Percentiles rank a stretch among this genome's conserved stretches.
Evolutionary conservation across 2,797 vertebrate species (phyloP).

Genomic region (Cynopterus sphinx): DNA sequence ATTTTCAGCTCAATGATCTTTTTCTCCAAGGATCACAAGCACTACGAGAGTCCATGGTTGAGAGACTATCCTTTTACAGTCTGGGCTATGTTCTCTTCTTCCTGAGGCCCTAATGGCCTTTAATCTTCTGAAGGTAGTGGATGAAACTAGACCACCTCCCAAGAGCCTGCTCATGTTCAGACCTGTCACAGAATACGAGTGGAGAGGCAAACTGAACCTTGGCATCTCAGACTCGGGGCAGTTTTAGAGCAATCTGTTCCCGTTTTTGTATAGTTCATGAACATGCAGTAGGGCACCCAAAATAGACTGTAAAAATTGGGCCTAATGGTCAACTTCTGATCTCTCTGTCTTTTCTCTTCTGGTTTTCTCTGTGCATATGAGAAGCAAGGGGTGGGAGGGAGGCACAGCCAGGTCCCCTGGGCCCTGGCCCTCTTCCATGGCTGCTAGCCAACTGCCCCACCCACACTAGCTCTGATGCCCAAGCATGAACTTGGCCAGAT

Average conservation of each 20-base stretch:
- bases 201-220: background rate
- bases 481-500: background rate
- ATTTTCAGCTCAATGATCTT: background rate
- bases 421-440: background rate
- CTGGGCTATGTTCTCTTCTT: background rate
- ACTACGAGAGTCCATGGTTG: background rate
- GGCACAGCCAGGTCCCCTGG: background rate
- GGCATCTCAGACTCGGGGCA: background rate
- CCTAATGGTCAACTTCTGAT: background rate
- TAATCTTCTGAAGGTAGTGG: slow-evolving; percentile 16
- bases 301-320: background rate
- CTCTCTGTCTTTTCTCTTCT: background rate
- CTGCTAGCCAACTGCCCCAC: background rate
- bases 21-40: background rate
- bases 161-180: slow-evolving; percentile 26
- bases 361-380: background rate
- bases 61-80: background rate
- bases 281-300: background rate
- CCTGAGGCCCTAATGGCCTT: background rate
- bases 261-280: background rate
- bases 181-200: background rate
- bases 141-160: slow-evolving; percentile 46
- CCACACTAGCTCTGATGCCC: background rate
- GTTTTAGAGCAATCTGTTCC: background rate
- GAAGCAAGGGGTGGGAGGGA: background rate